phyloP scores from a whole-genome alignment of 2,797 vertebrate species.

The Lithobates sylvaticus region DNA sequence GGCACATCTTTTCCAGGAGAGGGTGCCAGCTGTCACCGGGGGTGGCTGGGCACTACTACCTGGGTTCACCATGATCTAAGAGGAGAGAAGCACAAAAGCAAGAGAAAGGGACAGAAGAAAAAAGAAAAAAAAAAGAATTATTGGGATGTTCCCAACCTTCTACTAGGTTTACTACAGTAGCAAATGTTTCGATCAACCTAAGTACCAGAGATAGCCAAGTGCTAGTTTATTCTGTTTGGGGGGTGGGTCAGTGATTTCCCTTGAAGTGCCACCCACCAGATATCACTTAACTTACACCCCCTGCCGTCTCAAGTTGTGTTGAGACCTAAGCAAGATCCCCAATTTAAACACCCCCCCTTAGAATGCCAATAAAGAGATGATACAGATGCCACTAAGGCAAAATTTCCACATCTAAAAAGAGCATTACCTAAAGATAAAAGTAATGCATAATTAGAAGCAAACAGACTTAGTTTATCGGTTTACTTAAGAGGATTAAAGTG shows the following conservation, averaged over 20 bases:
- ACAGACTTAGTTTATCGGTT: neutral
- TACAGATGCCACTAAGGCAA: neutral
- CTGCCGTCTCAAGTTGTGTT: neutral
- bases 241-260: conserved; percentile 42
- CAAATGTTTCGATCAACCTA: conserved; percentile 5
- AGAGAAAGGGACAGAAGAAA: conserved; percentile 26
- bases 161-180: conserved; percentile 32
- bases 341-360: neutral
- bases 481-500: conserved; percentile 10
- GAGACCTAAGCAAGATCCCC: neutral
- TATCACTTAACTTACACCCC: conserved; percentile 9
- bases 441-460: neutral
- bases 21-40: conserved; percentile 89
- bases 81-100: neutral
- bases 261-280: conserved; percentile 51
- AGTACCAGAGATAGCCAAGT: conserved; percentile 8
- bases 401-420: too few species aligned
- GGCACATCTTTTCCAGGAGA: conserved; percentile 96
- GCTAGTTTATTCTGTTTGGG: conserved; percentile 50
- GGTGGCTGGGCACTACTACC: conserved; percentile 94
- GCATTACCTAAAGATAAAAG: neutral
- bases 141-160: neutral
- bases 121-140: neutral
- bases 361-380: neutral
- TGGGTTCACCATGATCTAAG: conserved; percentile 94